Base-by-base conservation (phyloP, 2,113 vertebrate genomes). In the Daphoenositta chrysoptera region DNA sequence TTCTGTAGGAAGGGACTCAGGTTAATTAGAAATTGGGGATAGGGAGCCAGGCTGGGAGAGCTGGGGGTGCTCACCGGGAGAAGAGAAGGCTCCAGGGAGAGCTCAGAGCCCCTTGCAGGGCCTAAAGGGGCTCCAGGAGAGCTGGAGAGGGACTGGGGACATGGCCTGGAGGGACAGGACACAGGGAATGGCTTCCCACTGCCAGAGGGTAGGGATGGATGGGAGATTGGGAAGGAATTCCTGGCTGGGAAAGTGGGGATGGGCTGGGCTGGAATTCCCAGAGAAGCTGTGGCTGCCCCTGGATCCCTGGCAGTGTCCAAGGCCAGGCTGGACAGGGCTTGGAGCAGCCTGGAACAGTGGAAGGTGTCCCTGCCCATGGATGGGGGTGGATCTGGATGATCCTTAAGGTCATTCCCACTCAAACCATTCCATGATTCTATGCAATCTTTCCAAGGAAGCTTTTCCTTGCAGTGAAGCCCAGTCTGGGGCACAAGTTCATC, bases 41-140 rank as follows among this genome's bases (percentile, higher is more conserved):
- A 4, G 20, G 37, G 42, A 51, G 24, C 20, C 37, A 8, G 37
- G 37, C 45, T 83, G 80, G 37, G 66, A 71, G 37, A 70, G 54
- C 54, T 42, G 44, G 30, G 79, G 0, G 0, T 10, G 13, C 0
- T 27, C n/a, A 0, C 3, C 19, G 23, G 35, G 45, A 50, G 65
- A 60, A 0, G 44, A 0, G 44, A 70, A 70, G 11, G 24, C 0
- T 42, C 54, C 51, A 47, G 40, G 77, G 33, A 80, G 61, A 66
- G 33, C 42, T 44, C 16, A 16, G 15, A 44, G 42, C 42, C 15
- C 42, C 15, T 44, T 16, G 12, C 42, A 44, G 42, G 14, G 10
- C 30, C 30, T n/a, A 0, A n/a, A 77, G 47, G 47, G 39, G 60
- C 76, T 64, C 76, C 76, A 65, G 60, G 60, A 79, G 76, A 79